Conservation (phyloP, 2,888 invertebrate species). For the Leptogaster cylindrica region DNA sequence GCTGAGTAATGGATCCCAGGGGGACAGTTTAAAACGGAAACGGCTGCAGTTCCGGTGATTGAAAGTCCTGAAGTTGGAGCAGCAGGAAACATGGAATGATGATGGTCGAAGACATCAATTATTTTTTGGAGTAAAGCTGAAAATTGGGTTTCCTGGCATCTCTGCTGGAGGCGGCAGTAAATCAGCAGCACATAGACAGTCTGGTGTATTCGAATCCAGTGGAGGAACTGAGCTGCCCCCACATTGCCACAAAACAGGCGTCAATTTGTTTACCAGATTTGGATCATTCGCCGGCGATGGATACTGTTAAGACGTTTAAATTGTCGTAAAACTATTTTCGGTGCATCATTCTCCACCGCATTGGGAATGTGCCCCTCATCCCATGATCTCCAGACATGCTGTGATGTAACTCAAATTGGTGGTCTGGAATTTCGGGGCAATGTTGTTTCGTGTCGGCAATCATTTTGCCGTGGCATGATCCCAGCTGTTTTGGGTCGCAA, state of each 20-base stretch:
- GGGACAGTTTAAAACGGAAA: slow-evolving; percentile 23
- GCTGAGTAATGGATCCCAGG: slow-evolving; percentile 18
- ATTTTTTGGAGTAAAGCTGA: slow-evolving; percentile 22
- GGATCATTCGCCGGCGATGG: neutral
- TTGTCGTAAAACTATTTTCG: slow-evolving; percentile 36
- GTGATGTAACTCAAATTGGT: neutral
- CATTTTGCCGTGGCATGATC: slow-evolving; percentile 8
- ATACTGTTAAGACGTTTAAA: slow-evolving; percentile 10
- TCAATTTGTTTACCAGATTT: slow-evolving; percentile 34
- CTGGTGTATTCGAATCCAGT: neutral
- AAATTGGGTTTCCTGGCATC: neutral
- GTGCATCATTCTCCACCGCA: slow-evolving; percentile 1
- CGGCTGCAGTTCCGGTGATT: no score
- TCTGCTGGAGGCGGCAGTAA: slow-evolving; percentile 5
- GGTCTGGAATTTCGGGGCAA: neutral
- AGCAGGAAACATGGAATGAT: no score
- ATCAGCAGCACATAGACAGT: slow-evolving; percentile 9
- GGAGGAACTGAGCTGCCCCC: slow-evolving; percentile 10
- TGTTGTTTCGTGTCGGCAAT: neutral
- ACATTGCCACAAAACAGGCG: slow-evolving; percentile 7
- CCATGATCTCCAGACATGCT: slow-evolving; percentile 2
- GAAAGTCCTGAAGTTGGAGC: no score
- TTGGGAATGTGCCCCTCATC: neutral
- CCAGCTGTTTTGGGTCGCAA: neutral
- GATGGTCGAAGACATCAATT: no score